phyloP scores from a whole-genome alignment of 2,797 vertebrate species.

The Cirrhinus molitorella region DNA sequence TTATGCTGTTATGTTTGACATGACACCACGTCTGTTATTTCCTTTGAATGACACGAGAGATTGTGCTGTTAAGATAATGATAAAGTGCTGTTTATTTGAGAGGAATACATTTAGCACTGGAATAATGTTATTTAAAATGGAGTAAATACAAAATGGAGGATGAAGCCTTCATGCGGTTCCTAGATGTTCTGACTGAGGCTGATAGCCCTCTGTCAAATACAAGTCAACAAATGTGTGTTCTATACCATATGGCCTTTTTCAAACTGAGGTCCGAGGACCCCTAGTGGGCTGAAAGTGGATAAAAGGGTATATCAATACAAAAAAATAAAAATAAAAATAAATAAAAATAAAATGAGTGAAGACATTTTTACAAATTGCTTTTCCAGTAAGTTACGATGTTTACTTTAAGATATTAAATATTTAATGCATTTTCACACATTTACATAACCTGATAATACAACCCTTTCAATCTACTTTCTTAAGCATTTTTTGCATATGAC shows the following conservation, averaged over 20 bases:
- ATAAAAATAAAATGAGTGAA: no score
- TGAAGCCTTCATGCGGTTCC: neutral
- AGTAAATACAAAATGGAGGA: neutral
- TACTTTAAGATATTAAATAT: neutral
- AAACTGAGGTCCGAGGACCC: neutral
- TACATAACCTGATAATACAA: neutral
- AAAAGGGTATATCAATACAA: neutral
- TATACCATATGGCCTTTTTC: neutral
- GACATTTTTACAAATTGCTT: neutral
- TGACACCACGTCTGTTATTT: conserved; percentile 60
- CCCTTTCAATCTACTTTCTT: neutral
- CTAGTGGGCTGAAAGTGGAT: neutral
- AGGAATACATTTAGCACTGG: neutral
- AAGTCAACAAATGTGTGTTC: neutral
- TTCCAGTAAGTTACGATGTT: neutral
- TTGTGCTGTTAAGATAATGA: conserved; percentile 1
- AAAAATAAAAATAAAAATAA: neutral
- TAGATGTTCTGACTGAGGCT: neutral
- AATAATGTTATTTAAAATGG: neutral
- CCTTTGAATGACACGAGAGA: neutral
- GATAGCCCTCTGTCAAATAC: neutral
- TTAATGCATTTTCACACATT: conserved; percentile 2
- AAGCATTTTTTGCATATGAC: neutral
- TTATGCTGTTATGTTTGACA: conserved; percentile 71
- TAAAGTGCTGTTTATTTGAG: conserved; percentile 36